A percentile compares a stretch with the other conserved stretches of the same genome.
Conservation (phyloP, 92 coral and sea anemone genomes). For the Zoanthus sansibaricus region DNA sequence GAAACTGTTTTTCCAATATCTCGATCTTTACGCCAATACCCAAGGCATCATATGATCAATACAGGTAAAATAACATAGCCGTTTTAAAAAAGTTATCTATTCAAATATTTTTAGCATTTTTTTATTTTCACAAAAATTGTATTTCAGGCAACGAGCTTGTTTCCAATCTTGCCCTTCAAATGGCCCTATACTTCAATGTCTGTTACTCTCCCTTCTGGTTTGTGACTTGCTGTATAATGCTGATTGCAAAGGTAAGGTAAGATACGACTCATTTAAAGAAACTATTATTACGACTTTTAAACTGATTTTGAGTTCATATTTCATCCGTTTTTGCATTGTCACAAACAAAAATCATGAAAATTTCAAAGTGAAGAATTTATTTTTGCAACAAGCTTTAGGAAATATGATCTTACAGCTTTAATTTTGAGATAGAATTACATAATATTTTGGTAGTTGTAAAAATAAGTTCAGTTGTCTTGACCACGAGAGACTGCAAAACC, state of each 20-base stretch:
- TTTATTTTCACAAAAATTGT: not conserved
- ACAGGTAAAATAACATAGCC: conserved; percentile 63
- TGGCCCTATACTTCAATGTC: conserved; percentile 90
- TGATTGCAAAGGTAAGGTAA: conserved; percentile 80
- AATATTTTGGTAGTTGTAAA: too few species aligned
- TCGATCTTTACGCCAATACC: conserved; percentile 76
- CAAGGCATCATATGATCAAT: conserved; percentile 80
- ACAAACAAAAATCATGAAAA: too few species aligned
- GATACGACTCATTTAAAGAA: not conserved
- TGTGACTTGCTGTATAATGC: conserved; percentile 82
- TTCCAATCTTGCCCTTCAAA: conserved; percentile 89
- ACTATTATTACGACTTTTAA: not conserved
- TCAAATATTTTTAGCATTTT: not conserved
- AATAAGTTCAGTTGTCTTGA: too few species aligned
- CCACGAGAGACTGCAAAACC: too few species aligned
- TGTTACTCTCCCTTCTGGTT: conserved; percentile 94
- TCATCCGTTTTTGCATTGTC: too few species aligned
- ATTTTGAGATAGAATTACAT: too few species aligned
- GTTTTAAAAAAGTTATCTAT: not conserved
- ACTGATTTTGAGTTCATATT: too few species aligned
- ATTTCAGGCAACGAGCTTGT: conserved; percentile 87
- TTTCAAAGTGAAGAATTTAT: too few species aligned
- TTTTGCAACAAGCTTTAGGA: too few species aligned
- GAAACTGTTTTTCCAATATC: conserved; percentile 94
- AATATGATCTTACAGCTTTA: too few species aligned